Percentiles rank a stretch among this genome's conserved stretches.
Conservation (phyloP, 2,113 vertebrate species). For the Columba livia region DNA sequence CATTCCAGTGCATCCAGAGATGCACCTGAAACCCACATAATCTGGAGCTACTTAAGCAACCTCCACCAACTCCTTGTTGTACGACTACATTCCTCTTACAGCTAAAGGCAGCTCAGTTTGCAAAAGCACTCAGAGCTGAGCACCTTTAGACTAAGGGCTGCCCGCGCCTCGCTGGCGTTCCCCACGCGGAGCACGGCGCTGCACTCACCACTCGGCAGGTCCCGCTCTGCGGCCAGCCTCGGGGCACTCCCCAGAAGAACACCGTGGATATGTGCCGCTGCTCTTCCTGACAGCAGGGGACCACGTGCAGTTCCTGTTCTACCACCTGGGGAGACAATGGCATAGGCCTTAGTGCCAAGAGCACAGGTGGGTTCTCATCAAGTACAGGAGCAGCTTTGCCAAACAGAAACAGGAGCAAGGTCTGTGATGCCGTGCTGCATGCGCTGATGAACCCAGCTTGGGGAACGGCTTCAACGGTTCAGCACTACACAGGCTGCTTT, state of each 20-base stretch:
- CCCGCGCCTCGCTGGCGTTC: accelerated
- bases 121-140: accelerated
- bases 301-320: not conserved
- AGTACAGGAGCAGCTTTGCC: not conserved
- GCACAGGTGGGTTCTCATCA: not conserved
- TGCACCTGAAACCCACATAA: not conserved
- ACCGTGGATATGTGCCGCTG: accelerated
- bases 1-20: not conserved
- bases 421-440: not conserved
- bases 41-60: not conserved
- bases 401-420: not conserved
- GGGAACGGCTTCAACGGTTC: not conserved
- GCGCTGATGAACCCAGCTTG: not conserved
- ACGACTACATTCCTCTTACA: not conserved
- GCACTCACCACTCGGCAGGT: not conserved
- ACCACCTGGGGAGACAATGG: not conserved
- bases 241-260: not conserved
- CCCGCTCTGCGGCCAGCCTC: not conserved
- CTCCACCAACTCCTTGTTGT: not conserved
- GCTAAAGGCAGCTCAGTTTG: not conserved
- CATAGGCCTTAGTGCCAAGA: not conserved
- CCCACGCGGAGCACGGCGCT: not conserved
- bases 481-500: not conserved
- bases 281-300: accelerated
- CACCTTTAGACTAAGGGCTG: not conserved